Percentiles rank a stretch among this genome's conserved stretches.
Evolutionary conservation across 2,113 vertebrate species (phyloP).

Genomic region (Sapajus apella): DNA sequence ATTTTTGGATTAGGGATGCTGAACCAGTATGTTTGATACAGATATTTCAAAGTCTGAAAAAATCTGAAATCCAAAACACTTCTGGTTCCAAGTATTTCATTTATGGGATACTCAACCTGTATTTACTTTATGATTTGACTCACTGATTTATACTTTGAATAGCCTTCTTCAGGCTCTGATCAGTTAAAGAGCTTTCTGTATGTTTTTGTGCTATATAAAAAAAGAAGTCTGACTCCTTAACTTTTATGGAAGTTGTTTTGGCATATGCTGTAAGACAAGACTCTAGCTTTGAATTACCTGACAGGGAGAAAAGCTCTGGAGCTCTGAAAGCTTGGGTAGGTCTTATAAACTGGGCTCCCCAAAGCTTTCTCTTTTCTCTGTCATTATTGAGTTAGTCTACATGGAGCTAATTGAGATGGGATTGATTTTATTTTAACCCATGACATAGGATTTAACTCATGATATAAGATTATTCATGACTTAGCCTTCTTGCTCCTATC

Average conservation of each 20-base stretch:
- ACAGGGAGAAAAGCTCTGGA: not conserved
- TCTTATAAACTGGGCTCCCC: not conserved
- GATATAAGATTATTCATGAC: not conserved
- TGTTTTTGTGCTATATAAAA: not conserved
- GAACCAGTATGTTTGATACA: not conserved
- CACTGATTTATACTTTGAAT: slow-evolving; percentile 18
- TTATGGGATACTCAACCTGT: not conserved
- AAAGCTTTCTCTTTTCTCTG: not conserved
- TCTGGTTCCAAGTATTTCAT: not conserved
- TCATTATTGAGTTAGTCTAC: not conserved
- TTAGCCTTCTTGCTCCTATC: not conserved
- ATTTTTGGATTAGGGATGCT: not conserved
- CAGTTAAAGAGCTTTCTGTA: not conserved
- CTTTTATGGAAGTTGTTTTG: slow-evolving; percentile 27
- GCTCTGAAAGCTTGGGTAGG: not conserved
- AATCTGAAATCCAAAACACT: not conserved
- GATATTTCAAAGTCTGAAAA: not conserved
- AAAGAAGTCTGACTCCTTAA: not conserved
- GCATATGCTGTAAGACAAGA: not conserved
- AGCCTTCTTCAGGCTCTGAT: not conserved
- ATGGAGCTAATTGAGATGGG: not conserved
- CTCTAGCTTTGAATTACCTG: not conserved
- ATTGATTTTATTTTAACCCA: not conserved
- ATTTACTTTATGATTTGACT: slow-evolving; percentile 30
- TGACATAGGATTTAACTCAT: not conserved